Evolutionary conservation across 2,888 invertebrate genomes (phyloP).

Genomic region (Lathronympha strigana): DNA sequence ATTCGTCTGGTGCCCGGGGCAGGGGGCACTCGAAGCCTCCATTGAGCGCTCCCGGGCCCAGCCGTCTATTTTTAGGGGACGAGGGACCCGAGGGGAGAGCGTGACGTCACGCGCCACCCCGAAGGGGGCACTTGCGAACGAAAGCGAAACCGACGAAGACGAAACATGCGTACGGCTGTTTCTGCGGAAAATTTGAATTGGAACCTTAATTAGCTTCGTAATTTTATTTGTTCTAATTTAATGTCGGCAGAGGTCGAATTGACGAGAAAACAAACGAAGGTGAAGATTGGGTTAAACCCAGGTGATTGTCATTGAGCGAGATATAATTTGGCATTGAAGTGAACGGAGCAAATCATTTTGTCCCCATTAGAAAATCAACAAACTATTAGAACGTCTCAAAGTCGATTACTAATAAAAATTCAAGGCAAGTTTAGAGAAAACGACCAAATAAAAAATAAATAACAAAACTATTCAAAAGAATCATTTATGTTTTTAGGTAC

Average conservation of each 20-base stretch:
- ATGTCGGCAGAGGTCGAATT: constrained; percentile 27
- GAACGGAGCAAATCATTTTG: constrained; percentile 5
- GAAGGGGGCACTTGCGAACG: constrained; percentile 51
- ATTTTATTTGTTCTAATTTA: constrained; percentile 36
- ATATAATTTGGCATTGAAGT: constrained; percentile 28
- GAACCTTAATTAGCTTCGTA: constrained; percentile 35
- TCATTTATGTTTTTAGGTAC: too few relatives aligned
- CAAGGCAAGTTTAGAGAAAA: constrained; percentile 17
- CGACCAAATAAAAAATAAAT: constrained; percentile 8
- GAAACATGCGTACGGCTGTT: constrained; percentile 54
- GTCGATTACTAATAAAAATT: constrained; percentile 10
- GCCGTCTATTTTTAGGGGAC: constrained; percentile 77
- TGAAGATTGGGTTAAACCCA: constrained; percentile 13
- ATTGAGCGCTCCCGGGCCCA: constrained; percentile 78
- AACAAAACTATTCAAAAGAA: constrained; percentile 12
- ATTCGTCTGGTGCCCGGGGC: constrained; percentile 48
- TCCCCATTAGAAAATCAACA: constrained; percentile 19
- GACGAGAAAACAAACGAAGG: constrained; percentile 8
- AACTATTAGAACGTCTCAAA: constrained; percentile 2
- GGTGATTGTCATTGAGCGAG: constrained; percentile 22
- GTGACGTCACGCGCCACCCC: constrained; percentile 63
- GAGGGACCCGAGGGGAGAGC: constrained; percentile 53
- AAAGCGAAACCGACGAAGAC: constrained; percentile 59
- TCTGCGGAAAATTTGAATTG: constrained; percentile 41
- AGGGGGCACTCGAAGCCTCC: constrained; percentile 52